Base-by-base conservation (phyloP, 2,797 vertebrate species). In the Tachyglossus aculeatus region DNA sequence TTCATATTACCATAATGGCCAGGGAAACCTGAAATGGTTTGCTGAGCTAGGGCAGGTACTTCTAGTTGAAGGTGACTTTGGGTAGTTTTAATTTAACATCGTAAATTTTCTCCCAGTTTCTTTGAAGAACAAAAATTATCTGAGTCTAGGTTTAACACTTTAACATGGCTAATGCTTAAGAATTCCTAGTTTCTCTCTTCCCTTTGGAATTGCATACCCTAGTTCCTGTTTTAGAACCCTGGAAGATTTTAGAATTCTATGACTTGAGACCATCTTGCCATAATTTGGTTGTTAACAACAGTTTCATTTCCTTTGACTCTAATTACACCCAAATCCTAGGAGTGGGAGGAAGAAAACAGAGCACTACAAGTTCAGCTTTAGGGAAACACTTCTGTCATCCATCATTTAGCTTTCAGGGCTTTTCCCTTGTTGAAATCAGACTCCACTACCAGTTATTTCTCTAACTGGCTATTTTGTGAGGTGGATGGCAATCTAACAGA, bases 61-160 rank as follows among this genome's bases (percentile, higher is more conserved):
- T 63, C 75, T 82, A 68, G 67, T 74, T 87, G n/a, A 81, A 80
- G 58, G 11, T 71, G 70, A 58, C 71, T 78, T 22, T 73, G 57
- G 73, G 60, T 73, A 13, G 19, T 45, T 62, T 82, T 82, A 74
- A 69, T 73, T n/a, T 79, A 74, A 40, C 22, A 9, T 67, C 60
- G 41, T 44, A 45, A 56, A 48, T 80, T 78, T 74, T 88, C n/a
- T 78, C 71, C 32, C 0, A 64, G 75, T 79, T 85, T 73, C 82
- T 74, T 83, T 78, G 74, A 71, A 83, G 74, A 87, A 77, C 57
- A 86, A 86, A 83, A 75, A 78, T 64, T 53, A 71, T 80, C 72
- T 70, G 60, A 45, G 15, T 40, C 15, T 38, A 72, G 52, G 50
- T 77, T 74, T 76, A 65, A 0, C 24, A 25, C 25, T 68, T 67